phyloP scores from a whole-genome alignment of 2,888 invertebrate species.

The Himalopsyche tibetana region DNA sequence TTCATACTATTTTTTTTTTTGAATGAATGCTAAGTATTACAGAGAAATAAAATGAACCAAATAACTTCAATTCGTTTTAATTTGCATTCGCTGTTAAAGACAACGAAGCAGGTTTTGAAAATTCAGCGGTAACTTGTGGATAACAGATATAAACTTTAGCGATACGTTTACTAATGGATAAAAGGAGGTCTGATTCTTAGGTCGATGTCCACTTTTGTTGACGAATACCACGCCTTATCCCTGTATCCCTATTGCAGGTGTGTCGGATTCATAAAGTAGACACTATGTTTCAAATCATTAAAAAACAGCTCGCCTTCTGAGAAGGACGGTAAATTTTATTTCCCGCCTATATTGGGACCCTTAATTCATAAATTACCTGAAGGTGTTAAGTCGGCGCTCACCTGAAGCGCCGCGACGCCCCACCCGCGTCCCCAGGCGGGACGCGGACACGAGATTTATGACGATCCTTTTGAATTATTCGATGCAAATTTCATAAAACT shows the following conservation, averaged over 20 bases:
- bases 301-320: conserved; percentile 1
- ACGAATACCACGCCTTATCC: too few species aligned
- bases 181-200: too few species aligned
- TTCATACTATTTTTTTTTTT: too few species aligned
- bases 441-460: conserved; percentile 22
- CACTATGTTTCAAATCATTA: conserved; percentile 15
- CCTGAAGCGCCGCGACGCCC: conserved; percentile 35
- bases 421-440: background rate
- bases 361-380: conserved; percentile 44
- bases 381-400: conserved; percentile 39
- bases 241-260: background rate
- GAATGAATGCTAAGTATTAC: too few species aligned
- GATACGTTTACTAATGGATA: too few species aligned
- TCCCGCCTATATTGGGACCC: conserved; percentile 12
- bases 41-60: too few species aligned
- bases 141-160: too few species aligned
- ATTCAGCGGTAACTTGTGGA: too few species aligned
- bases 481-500: conserved; percentile 31
- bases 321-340: background rate
- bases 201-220: too few species aligned
- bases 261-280: conserved; percentile 3
- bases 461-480: conserved; percentile 15
- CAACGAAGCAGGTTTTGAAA: too few species aligned
- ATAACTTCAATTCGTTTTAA: too few species aligned
- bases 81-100: too few species aligned